Evolutionary conservation across 2,113 vertebrate genomes (phyloP).

Genomic region (Erpornis zantholeuca): DNA sequence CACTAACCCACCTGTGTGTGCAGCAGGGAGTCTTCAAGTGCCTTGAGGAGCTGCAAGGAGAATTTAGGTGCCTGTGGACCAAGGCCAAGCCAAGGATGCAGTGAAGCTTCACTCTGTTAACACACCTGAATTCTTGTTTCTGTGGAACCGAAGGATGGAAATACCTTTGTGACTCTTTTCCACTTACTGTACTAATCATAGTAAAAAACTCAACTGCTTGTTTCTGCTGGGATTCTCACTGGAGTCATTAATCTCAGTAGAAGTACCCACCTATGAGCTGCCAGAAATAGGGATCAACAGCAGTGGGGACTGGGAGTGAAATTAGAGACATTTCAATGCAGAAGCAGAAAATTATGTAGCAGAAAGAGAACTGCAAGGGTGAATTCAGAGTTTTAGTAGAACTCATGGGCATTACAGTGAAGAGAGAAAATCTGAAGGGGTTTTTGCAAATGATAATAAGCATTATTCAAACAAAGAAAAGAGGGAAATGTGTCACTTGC

Average conservation of each 20-base stretch:
- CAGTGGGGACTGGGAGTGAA: not conserved
- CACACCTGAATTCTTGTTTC: not conserved
- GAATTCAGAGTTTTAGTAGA: not conserved
- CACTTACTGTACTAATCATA: not conserved
- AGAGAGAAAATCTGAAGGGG: not conserved
- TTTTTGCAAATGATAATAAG: not conserved
- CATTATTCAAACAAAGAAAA: not conserved
- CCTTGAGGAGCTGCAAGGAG: not conserved
- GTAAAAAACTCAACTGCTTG: not conserved
- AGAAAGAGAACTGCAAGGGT: not conserved
- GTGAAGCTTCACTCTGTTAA: not conserved
- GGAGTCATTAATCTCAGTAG: not conserved
- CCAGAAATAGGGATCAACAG: not conserved
- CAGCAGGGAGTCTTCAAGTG: not conserved
- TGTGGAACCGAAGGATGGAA: not conserved
- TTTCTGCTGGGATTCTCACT: not conserved
- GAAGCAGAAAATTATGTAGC: not conserved
- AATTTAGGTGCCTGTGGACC: not conserved
- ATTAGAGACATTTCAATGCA: not conserved
- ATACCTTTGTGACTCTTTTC: not conserved
- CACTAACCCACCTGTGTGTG: not conserved
- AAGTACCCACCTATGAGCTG: not conserved
- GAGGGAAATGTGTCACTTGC: not conserved
- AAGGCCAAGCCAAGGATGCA: not conserved
- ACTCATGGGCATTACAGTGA: not conserved